phyloP scores from a whole-genome alignment of 2,113 vertebrate species.

The Ceyx cyanopectus region DNA sequence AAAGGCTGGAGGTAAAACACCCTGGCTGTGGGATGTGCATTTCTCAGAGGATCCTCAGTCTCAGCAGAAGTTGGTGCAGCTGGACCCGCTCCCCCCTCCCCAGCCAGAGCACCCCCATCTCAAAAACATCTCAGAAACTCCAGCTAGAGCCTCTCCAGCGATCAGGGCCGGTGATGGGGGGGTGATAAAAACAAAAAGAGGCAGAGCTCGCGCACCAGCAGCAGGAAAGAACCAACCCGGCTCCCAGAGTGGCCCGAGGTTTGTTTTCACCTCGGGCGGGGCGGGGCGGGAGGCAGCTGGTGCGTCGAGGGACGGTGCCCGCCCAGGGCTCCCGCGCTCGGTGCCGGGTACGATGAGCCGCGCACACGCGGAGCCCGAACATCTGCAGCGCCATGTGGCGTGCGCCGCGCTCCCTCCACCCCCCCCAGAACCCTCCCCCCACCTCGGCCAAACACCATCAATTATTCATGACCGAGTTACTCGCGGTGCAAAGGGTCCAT shows the following conservation, averaged over 20 bases:
- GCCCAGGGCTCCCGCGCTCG: constrained; percentile 76
- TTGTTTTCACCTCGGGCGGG: constrained; percentile 55
- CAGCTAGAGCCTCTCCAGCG: accelerated
- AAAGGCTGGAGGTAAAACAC: neutral
- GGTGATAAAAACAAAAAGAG: too few relatives aligned
- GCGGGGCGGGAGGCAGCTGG: constrained; percentile 83
- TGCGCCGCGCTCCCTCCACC: constrained; percentile 69
- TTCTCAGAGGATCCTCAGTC: neutral
- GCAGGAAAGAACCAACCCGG: constrained; percentile 1
- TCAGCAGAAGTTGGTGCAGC: neutral
- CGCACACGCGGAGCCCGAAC: constrained; percentile 84
- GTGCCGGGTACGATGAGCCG: constrained; percentile 83
- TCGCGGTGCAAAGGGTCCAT: constrained; percentile 72
- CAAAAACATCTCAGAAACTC: neutral
- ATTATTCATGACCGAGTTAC: constrained; percentile 83
- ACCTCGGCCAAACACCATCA: constrained; percentile 76
- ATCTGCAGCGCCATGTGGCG: constrained; percentile 92
- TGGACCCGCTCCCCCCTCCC: neutral
- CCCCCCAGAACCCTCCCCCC: constrained; percentile 48
- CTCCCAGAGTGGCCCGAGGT: constrained; percentile 76
- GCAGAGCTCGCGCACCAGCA: neutral
- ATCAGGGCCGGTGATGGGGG: too few relatives aligned
- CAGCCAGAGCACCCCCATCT: neutral
- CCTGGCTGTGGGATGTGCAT: accelerated
- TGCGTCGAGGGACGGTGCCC: constrained; percentile 62